Evolutionary conservation across 2,797 vertebrate genomes (phyloP), one percentile per base, ranked within the genome.

Genomic region (Sparidentex hasta): DNA sequence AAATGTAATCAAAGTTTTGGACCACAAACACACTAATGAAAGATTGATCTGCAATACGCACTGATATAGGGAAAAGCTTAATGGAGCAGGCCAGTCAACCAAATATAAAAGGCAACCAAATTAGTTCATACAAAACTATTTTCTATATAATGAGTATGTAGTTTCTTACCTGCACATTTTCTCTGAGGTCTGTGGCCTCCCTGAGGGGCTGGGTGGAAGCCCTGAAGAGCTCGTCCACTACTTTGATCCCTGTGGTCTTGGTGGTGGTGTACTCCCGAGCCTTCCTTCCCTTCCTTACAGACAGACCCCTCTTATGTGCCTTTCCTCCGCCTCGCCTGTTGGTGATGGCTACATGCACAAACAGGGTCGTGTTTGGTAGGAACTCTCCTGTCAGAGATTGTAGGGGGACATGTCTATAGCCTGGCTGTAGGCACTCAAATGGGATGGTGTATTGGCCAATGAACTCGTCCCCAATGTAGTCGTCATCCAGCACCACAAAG

Each of bases 381-480:
- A 96, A 96, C 82, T 98, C 97, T 20, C 97, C 97, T 0, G 96
- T 95, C 72, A 98, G 92, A 1, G 96, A 97, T 69, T 97, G 97
- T 7, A 98, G 92, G 0, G 97, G 97, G 65, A 98, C 95, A 0
- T 98, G 97, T 78, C 97, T 95, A 79, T 97, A 98, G 67, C 97
- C 97, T 0, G 97, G 96, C 86, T 97, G 97, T 86, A 98, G 94
- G 89, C 97, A 98, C 93, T 98, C 97, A 3, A 98, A 97, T 5
- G 97, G 97, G 81, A 98, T 97, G 76, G 97, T 97, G 94, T 98
- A 98, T 92, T 98, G 97, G 80, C 97, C 97, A 11, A 98, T 98
- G 90, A 98, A 98, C 88, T 98, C 97, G 0, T 98, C 97, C 20
- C 97, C 97, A 0, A 98, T 98, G 92, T 97, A 98, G 90, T 98